These are phyloP conservation scores for Amphiura filiformis DNA, from an alignment of 35 echinoderm and acorn worm genomes.

Conservation along the genomic window DNA sequence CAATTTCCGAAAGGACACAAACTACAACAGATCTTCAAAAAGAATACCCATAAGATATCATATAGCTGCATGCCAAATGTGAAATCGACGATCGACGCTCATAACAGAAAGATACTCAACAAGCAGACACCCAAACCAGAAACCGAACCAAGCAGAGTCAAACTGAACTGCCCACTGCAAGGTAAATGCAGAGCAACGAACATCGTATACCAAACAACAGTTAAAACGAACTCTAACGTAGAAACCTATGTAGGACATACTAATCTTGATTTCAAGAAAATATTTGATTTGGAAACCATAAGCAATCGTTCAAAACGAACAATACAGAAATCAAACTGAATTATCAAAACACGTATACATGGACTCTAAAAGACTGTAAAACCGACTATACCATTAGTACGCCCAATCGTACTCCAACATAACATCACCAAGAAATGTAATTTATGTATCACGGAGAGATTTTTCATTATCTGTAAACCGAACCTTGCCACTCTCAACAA, in stretches of 20 bases:
- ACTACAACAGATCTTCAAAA: constrained; percentile 24
- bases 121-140: background rate
- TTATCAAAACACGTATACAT: too few species aligned
- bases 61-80: constrained; percentile 37
- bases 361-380: too few species aligned
- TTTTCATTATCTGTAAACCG: too few species aligned
- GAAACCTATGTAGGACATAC: background rate
- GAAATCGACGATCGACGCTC: constrained; percentile 7
- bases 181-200: background rate
- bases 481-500: too few species aligned
- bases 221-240: background rate
- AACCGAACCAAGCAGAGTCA: background rate
- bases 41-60: constrained; percentile 15
- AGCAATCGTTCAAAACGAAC: too few species aligned
- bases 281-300: too few species aligned
- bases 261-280: background rate
- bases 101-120: constrained; percentile 7
- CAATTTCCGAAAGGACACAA: constrained; percentile 16
- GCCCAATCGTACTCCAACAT: too few species aligned
- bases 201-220: background rate
- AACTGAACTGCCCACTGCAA: background rate
- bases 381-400: too few species aligned
- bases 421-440: too few species aligned
- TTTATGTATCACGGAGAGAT: too few species aligned
- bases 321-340: too few species aligned